Conservation (phyloP, 1,140 invertebrate genomes). For the Subanguina moxae region DNA sequence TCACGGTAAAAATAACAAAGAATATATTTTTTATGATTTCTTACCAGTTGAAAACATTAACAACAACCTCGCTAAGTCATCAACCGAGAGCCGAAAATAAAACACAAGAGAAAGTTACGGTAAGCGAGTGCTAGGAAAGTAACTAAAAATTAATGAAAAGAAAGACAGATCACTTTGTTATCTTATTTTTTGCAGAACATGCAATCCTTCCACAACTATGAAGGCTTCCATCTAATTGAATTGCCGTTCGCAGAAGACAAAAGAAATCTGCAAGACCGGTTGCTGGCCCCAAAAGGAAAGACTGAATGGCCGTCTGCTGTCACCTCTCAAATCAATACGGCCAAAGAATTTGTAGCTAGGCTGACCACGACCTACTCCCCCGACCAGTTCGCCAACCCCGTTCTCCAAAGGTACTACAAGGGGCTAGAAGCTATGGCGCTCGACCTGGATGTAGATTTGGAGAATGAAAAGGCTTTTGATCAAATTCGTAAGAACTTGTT, state of each 20-base stretch:
- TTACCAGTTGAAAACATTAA: too few species aligned
- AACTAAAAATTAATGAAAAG: not conserved
- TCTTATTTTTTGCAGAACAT: conserved; percentile 8
- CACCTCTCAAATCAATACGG: conserved; percentile 13
- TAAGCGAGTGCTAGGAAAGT: not conserved
- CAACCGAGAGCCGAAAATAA: not conserved
- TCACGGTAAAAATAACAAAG: too few species aligned
- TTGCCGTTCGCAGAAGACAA: conserved; percentile 35
- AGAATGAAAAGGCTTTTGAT: conserved; percentile 17
- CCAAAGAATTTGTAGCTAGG: conserved; percentile 31
- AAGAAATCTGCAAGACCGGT: conserved; percentile 9
- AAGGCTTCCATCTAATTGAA: conserved; percentile 41
- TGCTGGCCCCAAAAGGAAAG: conserved; percentile 12
- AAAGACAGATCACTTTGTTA: too few species aligned
- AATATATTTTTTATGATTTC: too few species aligned
- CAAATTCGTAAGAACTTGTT: conserved; percentile 22
- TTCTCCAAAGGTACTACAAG: conserved; percentile 32
- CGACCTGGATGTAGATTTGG: conserved; percentile 25
- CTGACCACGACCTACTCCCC: conserved; percentile 24
- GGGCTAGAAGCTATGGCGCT: conserved; percentile 30
- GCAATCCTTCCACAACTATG: conserved; percentile 21
- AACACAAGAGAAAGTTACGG: not conserved
- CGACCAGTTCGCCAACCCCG: conserved; percentile 30
- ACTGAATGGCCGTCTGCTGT: conserved; percentile 9
- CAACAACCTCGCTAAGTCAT: too few species aligned